Evolutionary conservation across 2,113 vertebrate genomes (phyloP).

Genomic region (Pseudorasbora parva): DNA sequence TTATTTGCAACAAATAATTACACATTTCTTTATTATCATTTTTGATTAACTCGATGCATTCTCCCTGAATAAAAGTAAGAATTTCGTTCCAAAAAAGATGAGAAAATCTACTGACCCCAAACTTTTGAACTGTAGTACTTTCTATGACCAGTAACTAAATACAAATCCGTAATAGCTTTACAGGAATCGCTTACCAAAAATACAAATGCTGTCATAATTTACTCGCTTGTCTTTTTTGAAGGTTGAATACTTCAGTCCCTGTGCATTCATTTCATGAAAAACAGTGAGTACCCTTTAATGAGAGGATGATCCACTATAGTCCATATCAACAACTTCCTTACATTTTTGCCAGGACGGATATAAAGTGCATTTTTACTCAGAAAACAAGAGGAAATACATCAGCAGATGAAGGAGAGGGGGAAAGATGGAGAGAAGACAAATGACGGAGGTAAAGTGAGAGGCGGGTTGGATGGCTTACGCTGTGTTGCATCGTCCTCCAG

Average conservation of each 20-base stretch:
- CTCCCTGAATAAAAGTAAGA: neutral
- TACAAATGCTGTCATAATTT: neutral
- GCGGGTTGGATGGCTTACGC: constrained; percentile 82
- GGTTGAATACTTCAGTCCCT: neutral
- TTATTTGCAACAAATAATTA: neutral
- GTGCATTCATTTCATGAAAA: neutral
- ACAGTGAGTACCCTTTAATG: neutral
- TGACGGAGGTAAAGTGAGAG: constrained; percentile 70
- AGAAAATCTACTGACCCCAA: neutral
- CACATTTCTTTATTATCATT: neutral
- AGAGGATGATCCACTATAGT: neutral
- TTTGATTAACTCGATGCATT: neutral
- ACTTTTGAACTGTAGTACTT: neutral
- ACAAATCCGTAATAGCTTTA: neutral
- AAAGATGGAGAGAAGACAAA: constrained; percentile 63
- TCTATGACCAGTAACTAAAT: neutral
- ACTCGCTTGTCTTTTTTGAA: neutral
- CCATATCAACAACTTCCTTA: neutral
- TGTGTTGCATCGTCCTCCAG: constrained; percentile 88
- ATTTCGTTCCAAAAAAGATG: neutral
- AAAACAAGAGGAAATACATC: neutral
- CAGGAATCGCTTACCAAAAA: neutral
- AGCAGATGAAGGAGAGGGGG: neutral
- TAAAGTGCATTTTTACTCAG: neutral
- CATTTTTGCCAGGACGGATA: neutral